Evolutionary conservation across 1,140 invertebrate species (phyloP), one percentile per base, ranked within the genome.

Genomic region (Teleopsis dalmanni): DNA sequence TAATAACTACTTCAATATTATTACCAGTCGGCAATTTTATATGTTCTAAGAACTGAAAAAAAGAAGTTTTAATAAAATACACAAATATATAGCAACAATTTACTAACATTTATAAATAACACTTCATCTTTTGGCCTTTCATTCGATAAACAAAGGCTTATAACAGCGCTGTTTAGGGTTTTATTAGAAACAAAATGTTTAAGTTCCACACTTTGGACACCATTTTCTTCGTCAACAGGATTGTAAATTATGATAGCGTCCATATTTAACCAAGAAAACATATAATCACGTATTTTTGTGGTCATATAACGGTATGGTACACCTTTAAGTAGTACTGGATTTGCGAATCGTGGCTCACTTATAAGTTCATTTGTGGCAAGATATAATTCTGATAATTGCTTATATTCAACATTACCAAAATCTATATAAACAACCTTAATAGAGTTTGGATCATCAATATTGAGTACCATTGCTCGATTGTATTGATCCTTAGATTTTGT

Each of bases 361-460:
- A 50, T 42, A 18, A 62, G 36, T 34, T 55, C 44, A 3, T 19
- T 9, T 16, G 47, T 57, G 6, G 59, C 61, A 16, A 56, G 49
- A 36, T 58, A 55, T 1, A 69, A 52, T 19, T 51, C 40, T 2
- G 55, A 44, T 6, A 64, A 10, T 5, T 41, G 23, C 22, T 51
- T 44, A 9, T 56, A 26, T 35, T 65, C 65, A 16, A 68, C 37
- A 41, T 55, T 69, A 1, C 65, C 65, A 42, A 44, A 69, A 33
- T 69, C 65, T 1, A 69, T 50, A 35, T 54, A 64, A 11, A 59
- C 53, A 14, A 69, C 47, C 42, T 54, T 59, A 8, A 68, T 61
- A 21, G 36, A 40, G 0, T 54, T 21, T 0, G 42, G 31, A 47
- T 62, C 37, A 3, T 58, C 56, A 7, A 51, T 41, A 38, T 59